Evolutionary conservation across 2,797 vertebrate genomes (phyloP).

Genomic region (Sebastes kiyomatsui): DNA sequence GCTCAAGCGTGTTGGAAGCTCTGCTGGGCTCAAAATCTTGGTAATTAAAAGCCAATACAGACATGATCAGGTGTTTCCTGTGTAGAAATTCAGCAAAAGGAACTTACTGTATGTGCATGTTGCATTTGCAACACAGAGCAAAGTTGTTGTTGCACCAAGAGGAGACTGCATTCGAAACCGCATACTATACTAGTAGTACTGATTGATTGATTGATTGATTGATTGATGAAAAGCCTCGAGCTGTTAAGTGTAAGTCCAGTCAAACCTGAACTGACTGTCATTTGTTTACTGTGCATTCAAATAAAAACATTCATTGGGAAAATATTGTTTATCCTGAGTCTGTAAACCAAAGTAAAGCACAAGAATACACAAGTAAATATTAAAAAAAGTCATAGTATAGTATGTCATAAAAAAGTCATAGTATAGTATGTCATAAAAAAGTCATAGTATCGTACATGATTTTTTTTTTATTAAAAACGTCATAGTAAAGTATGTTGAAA

Average conservation of each 20-base stretch:
- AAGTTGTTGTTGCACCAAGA: too few relatives aligned
- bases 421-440: too few relatives aligned
- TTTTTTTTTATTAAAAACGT: too few relatives aligned
- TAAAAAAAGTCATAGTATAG: slow-evolving; percentile 17
- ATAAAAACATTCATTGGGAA: slow-evolving; percentile 55
- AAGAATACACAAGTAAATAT: slow-evolving; percentile 77
- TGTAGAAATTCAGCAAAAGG: too few relatives aligned
- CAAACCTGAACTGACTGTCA: slow-evolving; percentile 28
- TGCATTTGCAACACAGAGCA: too few relatives aligned
- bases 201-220: too few relatives aligned
- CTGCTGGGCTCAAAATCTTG: background rate
- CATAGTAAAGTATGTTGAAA: too few relatives aligned
- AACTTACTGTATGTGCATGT: too few relatives aligned
- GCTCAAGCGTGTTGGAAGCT: background rate
- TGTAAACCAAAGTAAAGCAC: background rate
- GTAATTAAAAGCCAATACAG: background rate
- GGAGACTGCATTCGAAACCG: too few relatives aligned
- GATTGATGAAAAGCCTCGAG: slow-evolving; percentile 1
- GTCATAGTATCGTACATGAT: too few relatives aligned
- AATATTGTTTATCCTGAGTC: background rate
- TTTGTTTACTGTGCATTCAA: slow-evolving; percentile 57
- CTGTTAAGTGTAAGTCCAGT: slow-evolving; percentile 36
- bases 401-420: too few relatives aligned
- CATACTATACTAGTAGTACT: too few relatives aligned
- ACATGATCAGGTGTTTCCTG: background rate